Percentiles rank a stretch among this genome's conserved stretches.
phyloP scores from a whole-genome alignment of 2,797 vertebrate genomes.

The Botia kubotai region DNA sequence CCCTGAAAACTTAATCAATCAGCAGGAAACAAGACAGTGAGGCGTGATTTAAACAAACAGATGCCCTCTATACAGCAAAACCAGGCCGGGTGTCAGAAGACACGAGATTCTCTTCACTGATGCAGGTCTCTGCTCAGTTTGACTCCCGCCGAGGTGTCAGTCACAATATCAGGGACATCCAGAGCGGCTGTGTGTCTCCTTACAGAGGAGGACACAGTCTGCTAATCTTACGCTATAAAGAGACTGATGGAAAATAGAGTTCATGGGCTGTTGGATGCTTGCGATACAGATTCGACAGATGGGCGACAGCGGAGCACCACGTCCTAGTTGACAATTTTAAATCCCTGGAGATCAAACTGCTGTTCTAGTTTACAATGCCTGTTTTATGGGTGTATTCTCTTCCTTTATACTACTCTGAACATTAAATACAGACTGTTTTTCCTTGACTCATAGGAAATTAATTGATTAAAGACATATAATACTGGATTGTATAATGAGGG shows the following conservation, averaged over 20 bases:
- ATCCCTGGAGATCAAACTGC: constrained; percentile 18
- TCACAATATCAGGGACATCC: constrained; percentile 26
- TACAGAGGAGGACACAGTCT: constrained; percentile 19
- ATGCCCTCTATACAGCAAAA: background rate
- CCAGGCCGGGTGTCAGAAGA: background rate
- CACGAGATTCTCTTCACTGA: constrained; percentile 18
- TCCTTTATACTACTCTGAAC: constrained; percentile 16
- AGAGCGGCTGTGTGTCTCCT: background rate
- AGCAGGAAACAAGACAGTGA: too few relatives aligned
- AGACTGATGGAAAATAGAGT: constrained; percentile 32
- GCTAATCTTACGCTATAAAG: constrained; percentile 13
- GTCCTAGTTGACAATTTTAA: constrained; percentile 8
- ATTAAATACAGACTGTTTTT: constrained; percentile 20
- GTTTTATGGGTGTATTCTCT: background rate
- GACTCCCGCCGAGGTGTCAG: constrained; percentile 4
- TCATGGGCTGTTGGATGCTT: constrained; percentile 43
- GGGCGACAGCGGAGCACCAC: constrained; percentile 15
- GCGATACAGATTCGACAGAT: constrained; percentile 28
- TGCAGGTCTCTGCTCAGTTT: constrained; percentile 9
- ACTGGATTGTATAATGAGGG: too few relatives aligned
- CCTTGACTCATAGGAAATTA: constrained; percentile 5
- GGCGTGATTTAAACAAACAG: background rate
- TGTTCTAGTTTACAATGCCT: constrained; percentile 20
- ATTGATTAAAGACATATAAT: background rate
- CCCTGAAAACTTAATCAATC: too few relatives aligned